A percentile compares a stretch with the other conserved stretches of the same genome.
Conservation (phyloP, 2,888 invertebrate genomes). For the Thyatira batis region DNA sequence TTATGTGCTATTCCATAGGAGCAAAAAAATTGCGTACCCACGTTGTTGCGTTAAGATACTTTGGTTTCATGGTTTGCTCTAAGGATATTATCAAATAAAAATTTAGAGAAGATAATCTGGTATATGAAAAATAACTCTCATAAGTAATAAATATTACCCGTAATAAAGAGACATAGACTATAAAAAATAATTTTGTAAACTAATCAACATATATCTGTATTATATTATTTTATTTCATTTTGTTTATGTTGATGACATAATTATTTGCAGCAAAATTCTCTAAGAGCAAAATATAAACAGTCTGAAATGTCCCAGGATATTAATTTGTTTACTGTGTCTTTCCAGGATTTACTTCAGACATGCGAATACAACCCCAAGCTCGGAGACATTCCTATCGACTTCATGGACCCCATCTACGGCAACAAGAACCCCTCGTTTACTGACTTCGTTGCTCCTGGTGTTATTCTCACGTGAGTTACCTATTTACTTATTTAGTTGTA, state of each 20-base stretch:
- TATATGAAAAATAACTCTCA: not conserved
- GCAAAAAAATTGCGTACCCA: not conserved
- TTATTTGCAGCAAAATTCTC: not conserved
- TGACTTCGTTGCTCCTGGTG: conserved; percentile 97
- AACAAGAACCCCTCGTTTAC: conserved; percentile 95
- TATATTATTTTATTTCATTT: not conserved
- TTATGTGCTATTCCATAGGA: too few species aligned
- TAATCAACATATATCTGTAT: not conserved
- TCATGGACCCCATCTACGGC: conserved; percentile 94
- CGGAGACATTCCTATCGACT: conserved; percentile 94
- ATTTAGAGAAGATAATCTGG: not conserved
- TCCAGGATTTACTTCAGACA: conserved; percentile 84
- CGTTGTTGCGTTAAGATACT: not conserved
- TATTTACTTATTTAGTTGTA: not conserved
- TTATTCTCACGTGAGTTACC: conserved; percentile 92
- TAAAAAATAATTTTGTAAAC: not conserved
- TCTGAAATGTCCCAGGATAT: too few species aligned
- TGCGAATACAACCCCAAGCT: conserved; percentile 92
- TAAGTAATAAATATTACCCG: not conserved
- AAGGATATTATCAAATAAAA: not conserved
- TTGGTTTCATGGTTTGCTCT: not conserved
- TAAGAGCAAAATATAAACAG: too few species aligned
- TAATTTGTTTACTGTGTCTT: conserved; percentile 1
- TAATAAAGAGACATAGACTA: not conserved
- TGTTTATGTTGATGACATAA: not conserved